Evolutionary conservation across 2,888 invertebrate species (phyloP), one percentile per base, ranked within the genome.

Genomic region (Eudasyphora cyanicolor): DNA sequence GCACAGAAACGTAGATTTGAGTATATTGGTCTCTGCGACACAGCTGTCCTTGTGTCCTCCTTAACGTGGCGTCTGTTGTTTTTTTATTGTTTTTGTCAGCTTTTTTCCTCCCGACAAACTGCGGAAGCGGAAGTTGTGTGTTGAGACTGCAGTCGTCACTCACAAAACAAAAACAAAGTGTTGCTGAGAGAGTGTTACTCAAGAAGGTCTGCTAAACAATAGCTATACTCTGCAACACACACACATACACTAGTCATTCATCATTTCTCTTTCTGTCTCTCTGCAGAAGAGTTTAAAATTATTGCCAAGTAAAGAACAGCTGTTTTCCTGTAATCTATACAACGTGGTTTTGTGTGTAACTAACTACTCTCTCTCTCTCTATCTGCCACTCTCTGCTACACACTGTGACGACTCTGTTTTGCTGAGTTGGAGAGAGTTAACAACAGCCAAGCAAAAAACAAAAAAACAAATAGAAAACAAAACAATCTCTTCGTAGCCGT

Each of bases 51-150:
- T 79, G 79, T 60, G 74, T 21, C 54, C 77, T 78, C 81, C 76
- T 35, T 57, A n/a, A 5, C 27, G 45, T n/a, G n/a, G n/a, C n/a
- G n/a, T n/a, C 45, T 75, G 64, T 74, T 73, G 71, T 78, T 67
- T 62, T 74, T 60, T 78, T 69, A 62, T 76, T 69, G 42, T 67
- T 38, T 79, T 76, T 57, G 62, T 60, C 42, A 76, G 42, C 32
- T 32, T 57, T 76, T 27, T 76, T 62, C 27, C 49, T 21, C 54
- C 76, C 82, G 75, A 74, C 71, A 64, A 78, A 70, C 73, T 81
- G 57, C 76, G 79, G 84, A 81, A 75, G 84, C 76, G 81, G 79
- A 85, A 82, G 78, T 82, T 70, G 71, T 84, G 71, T 84, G 57
- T 21, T 38, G 35, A 62, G 77, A 83, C 80, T 62, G n/a, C n/a